A percentile compares a stretch with the other conserved stretches of the same genome.
phyloP scores from a whole-genome alignment of 2,797 vertebrate species.

The Ateles fusciceps region DNA sequence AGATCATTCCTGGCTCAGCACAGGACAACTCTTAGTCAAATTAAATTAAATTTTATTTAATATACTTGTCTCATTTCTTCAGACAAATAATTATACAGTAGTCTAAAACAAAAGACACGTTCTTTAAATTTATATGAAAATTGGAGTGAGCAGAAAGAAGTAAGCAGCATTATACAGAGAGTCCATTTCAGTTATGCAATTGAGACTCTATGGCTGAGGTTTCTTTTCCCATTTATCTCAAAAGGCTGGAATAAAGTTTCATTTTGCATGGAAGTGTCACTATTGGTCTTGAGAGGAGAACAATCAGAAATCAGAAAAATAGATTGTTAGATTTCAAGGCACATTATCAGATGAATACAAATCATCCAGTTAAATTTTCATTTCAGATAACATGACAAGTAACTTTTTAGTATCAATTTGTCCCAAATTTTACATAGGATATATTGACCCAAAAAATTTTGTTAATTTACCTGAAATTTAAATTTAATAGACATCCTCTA shows the following conservation, averaged over 20 bases:
- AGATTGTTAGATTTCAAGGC: not conserved
- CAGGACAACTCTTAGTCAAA: not conserved
- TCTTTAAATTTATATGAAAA: constrained; percentile 38
- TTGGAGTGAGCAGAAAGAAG: not conserved
- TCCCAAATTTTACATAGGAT: not conserved
- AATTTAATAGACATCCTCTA: not conserved
- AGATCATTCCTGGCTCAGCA: not conserved
- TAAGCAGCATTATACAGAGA: not conserved
- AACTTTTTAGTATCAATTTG: not conserved
- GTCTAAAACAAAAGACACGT: constrained; percentile 11
- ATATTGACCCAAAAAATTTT: not conserved
- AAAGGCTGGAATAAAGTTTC: not conserved
- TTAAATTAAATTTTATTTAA: constrained; percentile 30
- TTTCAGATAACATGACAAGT: not conserved
- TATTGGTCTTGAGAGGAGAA: not conserved
- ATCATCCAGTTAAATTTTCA: not conserved
- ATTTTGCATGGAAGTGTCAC: not conserved
- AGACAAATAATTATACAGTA: constrained; percentile 14
- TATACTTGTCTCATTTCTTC: not conserved
- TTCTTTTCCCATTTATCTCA: not conserved
- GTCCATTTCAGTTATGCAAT: not conserved
- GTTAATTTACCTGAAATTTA: not conserved
- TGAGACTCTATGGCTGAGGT: not conserved
- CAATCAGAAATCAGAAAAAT: not conserved
- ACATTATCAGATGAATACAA: not conserved